Base-by-base conservation (phyloP, 2,888 invertebrate species). In the Ectemnius cavifrons region DNA sequence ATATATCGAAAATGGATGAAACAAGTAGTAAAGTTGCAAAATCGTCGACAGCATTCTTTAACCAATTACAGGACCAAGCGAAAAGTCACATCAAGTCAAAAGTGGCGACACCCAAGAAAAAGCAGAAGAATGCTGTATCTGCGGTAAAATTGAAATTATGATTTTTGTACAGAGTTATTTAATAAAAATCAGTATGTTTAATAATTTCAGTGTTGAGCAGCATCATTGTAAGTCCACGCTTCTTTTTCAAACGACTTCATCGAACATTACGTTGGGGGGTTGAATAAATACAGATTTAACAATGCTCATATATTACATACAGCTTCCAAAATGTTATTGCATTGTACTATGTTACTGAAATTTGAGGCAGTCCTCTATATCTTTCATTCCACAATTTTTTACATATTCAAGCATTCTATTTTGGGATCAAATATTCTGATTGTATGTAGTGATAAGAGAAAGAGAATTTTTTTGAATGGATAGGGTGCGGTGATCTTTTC, bases 1-100 rank as follows among this genome's bases (percentile, higher is more conserved):
- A 94, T 87, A 92, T 94, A 37, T 90, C 93, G 67, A 93, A 93
- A 91, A 91, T 92, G 89, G 90, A 92, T 14, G 91, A 91, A 76
- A 88, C 91, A 23, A 87, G 87, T 27, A 92, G 92, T 1, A 93
- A 93, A 79, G 89, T 92, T 49, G 86, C 94, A 13, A 95, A 94
- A 88, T 95, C 96, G 0, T 96, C 96, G 0, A 95, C 95, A 84
- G 94, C 96, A 0, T 98, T 98, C 93, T 98, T 98, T 92, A 94
- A 93, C 63, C 95, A 96, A 88, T 91, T 98, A 5, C 96, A 98
- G 89, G 96, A 97, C 84, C 94, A 96, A 87, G 94, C 94, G 0
- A 90, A 92, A 14, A 90, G 91, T 74, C 92, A 92, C 46, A 92
- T 93, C 62, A 92, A 93, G 77, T 86, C 91, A 0, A 93, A 93